phyloP scores from a whole-genome alignment of 1,140 invertebrate species.

The Hylyphantes graminicola region DNA sequence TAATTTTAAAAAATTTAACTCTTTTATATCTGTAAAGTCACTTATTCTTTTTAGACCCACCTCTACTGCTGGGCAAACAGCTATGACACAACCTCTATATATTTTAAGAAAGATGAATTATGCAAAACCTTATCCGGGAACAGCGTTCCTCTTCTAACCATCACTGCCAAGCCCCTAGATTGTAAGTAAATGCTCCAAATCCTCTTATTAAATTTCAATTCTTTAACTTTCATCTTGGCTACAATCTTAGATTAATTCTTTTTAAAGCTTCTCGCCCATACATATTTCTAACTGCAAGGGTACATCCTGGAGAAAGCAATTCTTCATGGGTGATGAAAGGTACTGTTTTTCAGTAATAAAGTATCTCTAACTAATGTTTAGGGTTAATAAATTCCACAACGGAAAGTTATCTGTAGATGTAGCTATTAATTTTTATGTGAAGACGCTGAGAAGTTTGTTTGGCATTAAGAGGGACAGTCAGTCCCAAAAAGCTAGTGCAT shows the following conservation, averaged over 20 bases:
- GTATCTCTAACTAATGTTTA: background rate
- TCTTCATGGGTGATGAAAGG: conserved; percentile 86
- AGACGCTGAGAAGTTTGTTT: no score
- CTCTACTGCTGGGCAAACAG: conserved; percentile 74
- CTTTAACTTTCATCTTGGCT: conserved; percentile 6
- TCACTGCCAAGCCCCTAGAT: conserved; percentile 73
- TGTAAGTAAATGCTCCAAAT: conserved; percentile 35
- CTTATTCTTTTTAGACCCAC: conserved; percentile 71
- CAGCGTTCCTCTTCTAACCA: conserved; percentile 81
- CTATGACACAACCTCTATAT: conserved; percentile 66
- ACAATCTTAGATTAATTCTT: conserved; percentile 13
- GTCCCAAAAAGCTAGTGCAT: no score
- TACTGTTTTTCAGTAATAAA: conserved; percentile 2
- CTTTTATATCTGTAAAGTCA: conserved; percentile 35
- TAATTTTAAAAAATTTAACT: conserved; percentile 15
- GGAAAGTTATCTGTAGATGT: conserved; percentile 2
- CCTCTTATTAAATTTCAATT: background rate
- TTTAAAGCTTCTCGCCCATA: conserved; percentile 66
- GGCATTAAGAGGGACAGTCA: no score
- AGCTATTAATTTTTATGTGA: background rate
- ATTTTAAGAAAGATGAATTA: conserved; percentile 75
- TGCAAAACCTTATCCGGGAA: conserved; percentile 82
- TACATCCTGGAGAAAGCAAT: conserved; percentile 94
- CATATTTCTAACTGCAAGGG: conserved; percentile 87
- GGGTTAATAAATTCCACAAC: no score